phyloP scores from a whole-genome alignment of 1,140 invertebrate genomes.

The Drosophila ananassae region DNA sequence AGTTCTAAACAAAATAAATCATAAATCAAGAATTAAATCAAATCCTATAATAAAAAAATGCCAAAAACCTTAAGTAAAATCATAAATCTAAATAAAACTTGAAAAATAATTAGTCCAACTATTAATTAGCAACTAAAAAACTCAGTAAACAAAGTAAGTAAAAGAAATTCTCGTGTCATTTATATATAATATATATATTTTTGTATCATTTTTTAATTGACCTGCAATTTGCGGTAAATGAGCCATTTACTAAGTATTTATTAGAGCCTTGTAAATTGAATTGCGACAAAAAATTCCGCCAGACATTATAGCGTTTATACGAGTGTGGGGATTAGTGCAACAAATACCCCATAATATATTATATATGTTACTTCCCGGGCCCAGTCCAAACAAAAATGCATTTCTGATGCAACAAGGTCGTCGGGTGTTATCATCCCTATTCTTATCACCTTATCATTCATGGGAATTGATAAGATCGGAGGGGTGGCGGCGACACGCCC shows the following conservation, averaged over 20 bases:
- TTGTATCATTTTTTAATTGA: background rate
- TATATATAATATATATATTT: no score
- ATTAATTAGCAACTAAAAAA: no score
- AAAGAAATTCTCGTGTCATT: no score
- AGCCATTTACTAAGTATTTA: conserved; percentile 10
- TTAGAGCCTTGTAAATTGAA: background rate
- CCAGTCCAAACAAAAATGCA: background rate
- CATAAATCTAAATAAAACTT: no score
- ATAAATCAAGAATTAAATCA: no score
- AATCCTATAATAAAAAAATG: no score
- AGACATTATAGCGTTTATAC: background rate
- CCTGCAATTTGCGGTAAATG: background rate
- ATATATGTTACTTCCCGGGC: background rate
- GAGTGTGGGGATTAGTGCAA: background rate
- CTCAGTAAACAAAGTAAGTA: no score
- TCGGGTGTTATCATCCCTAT: background rate
- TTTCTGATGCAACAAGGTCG: conserved; percentile 55
- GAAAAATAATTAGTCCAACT: no score
- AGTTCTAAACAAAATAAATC: no score
- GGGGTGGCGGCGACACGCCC: conserved; percentile 22
- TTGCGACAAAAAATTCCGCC: background rate
- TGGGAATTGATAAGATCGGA: background rate
- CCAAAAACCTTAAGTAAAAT: no score
- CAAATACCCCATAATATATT: background rate
- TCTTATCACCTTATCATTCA: background rate